A percentile compares a stretch with the other conserved stretches of the same genome.
phyloP scores from a whole-genome alignment of 2,797 vertebrate genomes.

The Cossypha dichroa region DNA sequence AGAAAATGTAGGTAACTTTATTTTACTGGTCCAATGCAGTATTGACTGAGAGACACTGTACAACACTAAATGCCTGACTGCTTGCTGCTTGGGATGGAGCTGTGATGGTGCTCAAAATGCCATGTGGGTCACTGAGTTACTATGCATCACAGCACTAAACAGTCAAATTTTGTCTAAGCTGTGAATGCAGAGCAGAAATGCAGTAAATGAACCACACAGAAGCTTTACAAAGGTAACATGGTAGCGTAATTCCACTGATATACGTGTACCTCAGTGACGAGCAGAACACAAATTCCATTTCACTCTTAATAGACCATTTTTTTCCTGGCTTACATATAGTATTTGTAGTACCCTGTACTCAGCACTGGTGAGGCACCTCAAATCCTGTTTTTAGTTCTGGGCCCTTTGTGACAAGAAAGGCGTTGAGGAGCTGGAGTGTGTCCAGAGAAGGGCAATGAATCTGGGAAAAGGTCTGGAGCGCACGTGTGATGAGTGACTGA shows the following conservation, averaged over 20 bases:
- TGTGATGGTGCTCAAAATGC: slow-evolving; percentile 14
- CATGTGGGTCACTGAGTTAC: slow-evolving; percentile 2
- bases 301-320: background rate
- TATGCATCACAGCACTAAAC: background rate
- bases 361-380: background rate
- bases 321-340: background rate
- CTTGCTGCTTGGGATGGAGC: background rate
- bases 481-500: background rate
- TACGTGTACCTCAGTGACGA: background rate
- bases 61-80: slow-evolving; percentile 1
- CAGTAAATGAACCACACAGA: background rate
- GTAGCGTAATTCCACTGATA: background rate
- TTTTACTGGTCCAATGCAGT: slow-evolving; percentile 5
- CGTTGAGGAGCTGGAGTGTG: background rate
- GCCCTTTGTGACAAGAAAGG: background rate
- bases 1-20: slow-evolving; percentile 54
- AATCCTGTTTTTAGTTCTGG: background rate
- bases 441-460: background rate
- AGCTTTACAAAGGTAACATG: background rate
- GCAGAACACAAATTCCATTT: background rate
- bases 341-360: background rate
- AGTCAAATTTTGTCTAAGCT: background rate
- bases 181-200: background rate
- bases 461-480: background rate
- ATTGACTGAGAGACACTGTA: slow-evolving; percentile 8